A percentile compares a stretch with the other conserved stretches of the same genome.
Evolutionary conservation across 2,888 invertebrate species (phyloP).

Genomic region (Caenorhabditis drosophilae): DNA sequence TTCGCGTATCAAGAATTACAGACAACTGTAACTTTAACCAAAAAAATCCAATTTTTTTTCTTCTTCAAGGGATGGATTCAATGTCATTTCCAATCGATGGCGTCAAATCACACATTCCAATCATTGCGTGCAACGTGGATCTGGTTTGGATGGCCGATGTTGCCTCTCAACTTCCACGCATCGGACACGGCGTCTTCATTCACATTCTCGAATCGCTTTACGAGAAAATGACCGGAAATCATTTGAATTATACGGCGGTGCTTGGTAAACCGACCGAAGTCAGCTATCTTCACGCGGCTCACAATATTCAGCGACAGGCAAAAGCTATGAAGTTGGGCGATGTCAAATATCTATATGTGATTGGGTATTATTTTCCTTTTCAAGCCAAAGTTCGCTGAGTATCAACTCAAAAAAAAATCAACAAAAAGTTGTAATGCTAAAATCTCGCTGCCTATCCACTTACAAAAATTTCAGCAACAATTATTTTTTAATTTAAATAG

Average conservation of each 20-base stretch:
- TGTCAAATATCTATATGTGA: conserved; percentile 75
- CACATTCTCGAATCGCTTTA: conserved; percentile 76
- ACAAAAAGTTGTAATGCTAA: no score
- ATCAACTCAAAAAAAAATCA: no score
- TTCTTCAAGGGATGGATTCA: conserved; percentile 62
- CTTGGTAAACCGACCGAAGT: conserved; percentile 76
- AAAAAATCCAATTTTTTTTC: no score
- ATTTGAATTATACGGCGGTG: conserved; percentile 73
- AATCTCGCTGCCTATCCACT: no score
- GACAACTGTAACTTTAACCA: no score
- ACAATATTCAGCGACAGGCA: conserved; percentile 74
- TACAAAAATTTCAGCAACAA: no score
- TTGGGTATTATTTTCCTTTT: no score
- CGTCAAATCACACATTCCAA: conserved; percentile 74
- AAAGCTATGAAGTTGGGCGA: conserved; percentile 72
- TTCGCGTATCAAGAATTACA: no score
- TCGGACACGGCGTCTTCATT: conserved; percentile 77
- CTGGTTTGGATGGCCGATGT: conserved; percentile 78
- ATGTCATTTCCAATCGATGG: conserved; percentile 21
- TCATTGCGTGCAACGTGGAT: conserved; percentile 78
- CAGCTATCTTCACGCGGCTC: conserved; percentile 76
- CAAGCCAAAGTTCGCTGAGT: no score
- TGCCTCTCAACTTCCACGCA: conserved; percentile 76
- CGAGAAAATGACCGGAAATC: conserved; percentile 74
- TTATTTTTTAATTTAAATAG: no score